Evolutionary conservation across 1,140 invertebrate species (phyloP), one percentile per base, ranked within the genome.

Genomic region (Hyles vespertilio): DNA sequence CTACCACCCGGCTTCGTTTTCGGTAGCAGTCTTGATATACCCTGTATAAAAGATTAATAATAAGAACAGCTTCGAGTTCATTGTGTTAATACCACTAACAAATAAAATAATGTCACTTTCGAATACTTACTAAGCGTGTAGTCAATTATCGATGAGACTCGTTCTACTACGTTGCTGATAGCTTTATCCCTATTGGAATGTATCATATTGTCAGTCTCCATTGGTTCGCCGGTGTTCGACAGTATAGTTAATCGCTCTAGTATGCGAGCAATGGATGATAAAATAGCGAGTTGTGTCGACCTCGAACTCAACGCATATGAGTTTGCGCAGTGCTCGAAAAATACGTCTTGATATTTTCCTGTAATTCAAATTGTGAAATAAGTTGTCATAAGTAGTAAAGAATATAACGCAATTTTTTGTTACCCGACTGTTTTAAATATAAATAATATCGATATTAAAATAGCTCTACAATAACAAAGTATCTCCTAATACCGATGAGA

Each of bases 211-310:
- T 90, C 87, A 0, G 77, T 74, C 4, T 90, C 81, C 51, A 89
- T 90, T 9, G 91, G 87, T 58, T 90, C 77, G 2, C 72, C 77
- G 8, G 86, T 69, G 3, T 69, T 69, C 22, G 89, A 85, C 34
- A 95, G 83, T 44, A 94, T 72, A 8, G 91, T 78, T 3, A 95
- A 88, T 61, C 92, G 93, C 60, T 94, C 93, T 1, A 95, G 84
- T 68, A 93, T 95, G 59, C 92, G 92, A 65, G 91, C 91, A 9
- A 96, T 72, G 0, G 95, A 92, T 36, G 90, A 90, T 48, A 96
- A 73, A 43, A 96, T 93, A 22, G 93, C 91, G 8, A 96, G 91
- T 86, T 97, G 95, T 3, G 96, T 93, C 10, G 92, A 91, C 56
- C 95, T 91, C 0, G 94, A 94, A 63, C 93, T 95, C 32, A 88